Evolutionary conservation across 2,888 invertebrate genomes (phyloP).

Genomic region (Eutolmus rufibarbis): DNA sequence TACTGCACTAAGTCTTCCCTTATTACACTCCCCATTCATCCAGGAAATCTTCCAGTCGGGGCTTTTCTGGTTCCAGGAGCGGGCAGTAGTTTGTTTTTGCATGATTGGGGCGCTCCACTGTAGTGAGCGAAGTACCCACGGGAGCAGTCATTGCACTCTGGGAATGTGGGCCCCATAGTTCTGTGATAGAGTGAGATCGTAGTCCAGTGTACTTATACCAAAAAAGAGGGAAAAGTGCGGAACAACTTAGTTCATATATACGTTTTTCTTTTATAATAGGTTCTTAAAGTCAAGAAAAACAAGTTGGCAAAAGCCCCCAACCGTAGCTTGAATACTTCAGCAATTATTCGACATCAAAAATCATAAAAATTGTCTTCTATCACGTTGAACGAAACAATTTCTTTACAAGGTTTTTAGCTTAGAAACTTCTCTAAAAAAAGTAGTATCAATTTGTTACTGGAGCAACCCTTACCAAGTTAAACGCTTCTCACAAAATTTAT

Average conservation of each 20-base stretch:
- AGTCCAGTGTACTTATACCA: neutral
- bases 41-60: neutral
- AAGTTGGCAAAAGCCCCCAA: neutral
- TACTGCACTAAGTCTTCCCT: slow-evolving; percentile 49
- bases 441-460: no score
- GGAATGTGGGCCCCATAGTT: neutral
- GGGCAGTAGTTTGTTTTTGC: neutral
- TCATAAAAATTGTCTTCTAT: neutral
- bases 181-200: neutral
- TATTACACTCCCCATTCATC: neutral
- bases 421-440: neutral
- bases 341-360: neutral
- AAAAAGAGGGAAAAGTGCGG: neutral
- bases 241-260: neutral
- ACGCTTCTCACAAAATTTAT: no score
- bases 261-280: neutral
- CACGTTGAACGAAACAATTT: neutral
- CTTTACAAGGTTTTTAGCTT: neutral
- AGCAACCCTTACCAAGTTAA: no score
- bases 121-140: neutral
- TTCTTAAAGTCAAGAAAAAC: neutral
- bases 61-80: neutral
- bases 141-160: neutral
- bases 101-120: neutral
- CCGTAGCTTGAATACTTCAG: neutral